Conservation (phyloP, 1,140 invertebrate species). For the Saxidomus purpurata region DNA sequence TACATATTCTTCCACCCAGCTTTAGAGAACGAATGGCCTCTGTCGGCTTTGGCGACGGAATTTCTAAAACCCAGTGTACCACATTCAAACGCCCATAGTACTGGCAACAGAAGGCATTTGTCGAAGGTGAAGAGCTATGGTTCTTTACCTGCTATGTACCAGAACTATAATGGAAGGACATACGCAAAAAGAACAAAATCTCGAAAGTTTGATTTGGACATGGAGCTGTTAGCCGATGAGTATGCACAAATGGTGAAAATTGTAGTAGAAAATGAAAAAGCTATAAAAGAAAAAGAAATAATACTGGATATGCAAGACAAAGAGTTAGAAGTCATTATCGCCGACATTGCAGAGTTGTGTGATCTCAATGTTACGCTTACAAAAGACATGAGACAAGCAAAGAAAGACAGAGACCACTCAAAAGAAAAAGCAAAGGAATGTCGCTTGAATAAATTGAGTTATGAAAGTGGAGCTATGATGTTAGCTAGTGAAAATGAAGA, state of each 20-base stretch:
- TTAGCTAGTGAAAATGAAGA: neutral
- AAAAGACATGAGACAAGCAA: neutral
- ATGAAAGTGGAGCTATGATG: neutral
- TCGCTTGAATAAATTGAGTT: neutral
- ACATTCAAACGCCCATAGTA: too few species aligned
- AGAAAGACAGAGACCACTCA: neutral
- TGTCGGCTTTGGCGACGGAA: neutral
- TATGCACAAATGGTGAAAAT: neutral
- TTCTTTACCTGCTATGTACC: too few species aligned
- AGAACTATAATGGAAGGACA: neutral
- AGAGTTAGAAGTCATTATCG: neutral
- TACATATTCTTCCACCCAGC: neutral
- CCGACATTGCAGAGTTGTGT: conserved; percentile 5
- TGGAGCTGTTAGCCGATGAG: neutral
- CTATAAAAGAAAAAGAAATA: neutral
- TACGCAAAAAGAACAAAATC: neutral
- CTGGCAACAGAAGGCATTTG: too few species aligned
- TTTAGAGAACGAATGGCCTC: neutral
- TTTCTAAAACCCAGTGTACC: neutral
- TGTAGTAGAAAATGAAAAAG: neutral
- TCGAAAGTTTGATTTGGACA: neutral
- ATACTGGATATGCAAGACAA: conserved; percentile 7
- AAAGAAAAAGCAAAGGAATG: neutral
- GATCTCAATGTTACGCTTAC: neutral
- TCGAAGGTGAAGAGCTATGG: too few species aligned